Conservation (phyloP, 35 echinoderm and acorn worm genomes). For the Stichopus chloronotus region DNA sequence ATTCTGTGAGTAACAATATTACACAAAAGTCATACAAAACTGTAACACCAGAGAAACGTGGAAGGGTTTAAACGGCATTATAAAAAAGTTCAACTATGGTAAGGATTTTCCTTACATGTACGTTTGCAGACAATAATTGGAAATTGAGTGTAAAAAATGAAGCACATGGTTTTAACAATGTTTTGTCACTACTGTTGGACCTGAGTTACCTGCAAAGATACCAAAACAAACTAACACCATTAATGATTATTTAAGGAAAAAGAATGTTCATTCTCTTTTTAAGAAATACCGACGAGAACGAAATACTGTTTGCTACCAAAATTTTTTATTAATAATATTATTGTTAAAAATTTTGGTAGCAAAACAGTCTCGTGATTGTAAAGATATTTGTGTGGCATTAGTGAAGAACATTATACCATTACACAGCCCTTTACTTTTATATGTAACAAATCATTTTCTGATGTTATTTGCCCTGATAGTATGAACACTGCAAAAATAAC, state of each 20-base stretch:
- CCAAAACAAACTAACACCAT: background rate
- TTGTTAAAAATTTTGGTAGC: conserved; percentile 10
- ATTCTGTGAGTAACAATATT: background rate
- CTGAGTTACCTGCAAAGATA: background rate
- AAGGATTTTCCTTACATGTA: too few relatives aligned
- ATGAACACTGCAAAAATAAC: background rate
- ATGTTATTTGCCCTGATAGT: background rate
- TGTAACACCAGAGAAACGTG: too few relatives aligned
- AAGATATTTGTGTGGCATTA: background rate
- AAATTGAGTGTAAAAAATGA: background rate
- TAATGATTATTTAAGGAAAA: background rate
- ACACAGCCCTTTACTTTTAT: background rate
- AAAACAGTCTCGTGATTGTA: background rate
- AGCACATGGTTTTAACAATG: background rate
- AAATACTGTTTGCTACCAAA: too few relatives aligned
- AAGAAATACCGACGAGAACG: background rate
- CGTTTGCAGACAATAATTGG: background rate
- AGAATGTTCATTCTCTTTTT: background rate
- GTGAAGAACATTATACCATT: background rate
- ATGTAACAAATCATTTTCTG: background rate
- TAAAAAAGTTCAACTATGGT: background rate
- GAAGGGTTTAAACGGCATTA: background rate
- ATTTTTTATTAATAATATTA: too few relatives aligned
- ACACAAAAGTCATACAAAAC: background rate
- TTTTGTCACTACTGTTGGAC: background rate